Evolutionary conservation across 2,797 vertebrate species (phyloP), one percentile per base, ranked within the genome.

Genomic region (Remorina albescens): DNA sequence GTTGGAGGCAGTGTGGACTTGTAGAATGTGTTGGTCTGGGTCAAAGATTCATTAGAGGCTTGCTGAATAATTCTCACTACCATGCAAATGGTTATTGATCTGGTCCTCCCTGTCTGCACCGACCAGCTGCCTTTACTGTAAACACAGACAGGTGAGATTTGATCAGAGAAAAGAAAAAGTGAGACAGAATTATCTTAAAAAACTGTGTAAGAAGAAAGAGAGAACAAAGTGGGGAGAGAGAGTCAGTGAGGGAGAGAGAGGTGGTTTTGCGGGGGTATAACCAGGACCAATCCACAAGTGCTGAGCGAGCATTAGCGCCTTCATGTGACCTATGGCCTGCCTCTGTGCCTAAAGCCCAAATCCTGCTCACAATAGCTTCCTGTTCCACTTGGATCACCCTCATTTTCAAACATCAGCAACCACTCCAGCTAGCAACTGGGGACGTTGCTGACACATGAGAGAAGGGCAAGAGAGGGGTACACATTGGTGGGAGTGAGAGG

Each of bases 361-460:
- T 93, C 93, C 94, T 91, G 90, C 88, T 93, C 92, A 96, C 93
- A 96, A 95, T 93, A 93, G 92, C 89, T 95, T 95, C 94, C 94
- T 95, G 92, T 94, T 95, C 93, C 92, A 95, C 91, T 93, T 94
- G 91, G 92, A 95, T 94, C 92, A 93, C 89, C 86, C 86, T 90
- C 77, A 57, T 87, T 93, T 93, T 94, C 88, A 93, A 93, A 91
- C 91, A 91, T 92, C 91, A 93, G 85, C 92, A 93, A 77, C 86
- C 79, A 55, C 85, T 87, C 75, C 75, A 68, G 90, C 80, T 82
- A 80, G 85, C 84, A 83, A 86, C 90, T 65, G 86, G 88, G 89
- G 89, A 89, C 79, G 82, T 71, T 80, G 89, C 91, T 92, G 89
- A 92, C 90, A 90, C 76, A 58, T 71, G 78, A 85, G 80, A 72